Percentiles rank a stretch among this genome's conserved stretches.
phyloP scores from a whole-genome alignment of 2,797 vertebrate species.

The Poeciliopsis turneri region DNA sequence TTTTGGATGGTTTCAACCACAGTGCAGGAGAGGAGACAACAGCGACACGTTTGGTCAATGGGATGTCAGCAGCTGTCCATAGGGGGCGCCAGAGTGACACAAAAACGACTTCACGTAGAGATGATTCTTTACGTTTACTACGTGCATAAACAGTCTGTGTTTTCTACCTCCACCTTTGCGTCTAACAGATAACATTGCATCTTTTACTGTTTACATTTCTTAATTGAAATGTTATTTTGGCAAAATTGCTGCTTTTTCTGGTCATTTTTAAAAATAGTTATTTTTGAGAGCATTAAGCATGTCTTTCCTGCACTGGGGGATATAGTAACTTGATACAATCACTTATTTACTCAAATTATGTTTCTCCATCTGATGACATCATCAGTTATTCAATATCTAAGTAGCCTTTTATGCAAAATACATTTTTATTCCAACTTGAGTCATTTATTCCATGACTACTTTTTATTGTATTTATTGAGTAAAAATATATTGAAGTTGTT shows the following conservation, averaged over 20 bases:
- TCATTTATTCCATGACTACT: too few relatives aligned
- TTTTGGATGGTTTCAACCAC: constrained; percentile 54
- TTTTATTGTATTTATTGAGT: too few relatives aligned
- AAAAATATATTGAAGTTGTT: too few relatives aligned
- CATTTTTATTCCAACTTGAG: too few relatives aligned
- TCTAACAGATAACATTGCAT: background rate
- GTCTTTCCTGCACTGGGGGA: background rate
- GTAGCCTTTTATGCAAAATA: too few relatives aligned
- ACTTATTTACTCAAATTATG: too few relatives aligned
- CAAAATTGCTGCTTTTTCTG: background rate
- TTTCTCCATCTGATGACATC: too few relatives aligned
- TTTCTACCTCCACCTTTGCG: background rate
- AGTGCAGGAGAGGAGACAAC: constrained; percentile 54
- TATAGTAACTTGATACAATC: too few relatives aligned
- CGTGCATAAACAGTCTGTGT: background rate
- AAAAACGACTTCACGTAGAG: background rate
- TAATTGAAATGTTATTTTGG: background rate
- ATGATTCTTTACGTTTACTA: background rate
- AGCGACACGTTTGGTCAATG: constrained; percentile 52
- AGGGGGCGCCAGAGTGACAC: constrained; percentile 50
- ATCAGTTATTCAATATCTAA: too few relatives aligned
- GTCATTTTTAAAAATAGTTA: background rate
- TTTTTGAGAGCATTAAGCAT: background rate
- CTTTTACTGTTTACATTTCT: background rate
- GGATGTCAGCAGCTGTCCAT: background rate